Evolutionary conservation across 2,888 invertebrate species (phyloP).

Genomic region (Creontiades dilutus): DNA sequence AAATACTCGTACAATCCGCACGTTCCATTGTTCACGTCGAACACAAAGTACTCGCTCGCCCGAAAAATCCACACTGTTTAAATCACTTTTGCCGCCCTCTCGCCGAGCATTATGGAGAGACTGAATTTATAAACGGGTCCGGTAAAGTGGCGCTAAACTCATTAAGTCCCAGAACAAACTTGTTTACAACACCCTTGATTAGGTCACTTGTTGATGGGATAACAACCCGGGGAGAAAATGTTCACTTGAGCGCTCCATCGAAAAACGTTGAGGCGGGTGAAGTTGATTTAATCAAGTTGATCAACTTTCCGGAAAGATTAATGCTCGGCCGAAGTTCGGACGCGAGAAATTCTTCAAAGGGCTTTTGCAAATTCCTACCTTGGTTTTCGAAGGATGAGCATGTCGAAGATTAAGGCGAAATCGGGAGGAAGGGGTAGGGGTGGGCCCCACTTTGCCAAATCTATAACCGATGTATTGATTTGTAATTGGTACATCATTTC

Average conservation of each 20-base stretch:
- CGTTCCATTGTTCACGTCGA: no score
- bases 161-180: conserved; percentile 14
- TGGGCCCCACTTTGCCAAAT: no score
- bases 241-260: not conserved
- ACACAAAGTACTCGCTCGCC: no score
- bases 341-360: not conserved
- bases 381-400: no score
- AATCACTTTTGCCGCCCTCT: not conserved
- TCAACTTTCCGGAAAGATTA: not conserved
- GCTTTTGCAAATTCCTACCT: no score
- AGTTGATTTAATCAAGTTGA: conserved; percentile 21
- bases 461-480: no score
- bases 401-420: no score
- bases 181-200: conserved; percentile 35
- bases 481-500: no score
- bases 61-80: not conserved
- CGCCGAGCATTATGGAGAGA: conserved; percentile 9
- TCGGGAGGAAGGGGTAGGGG: no score
- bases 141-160: conserved; percentile 7
- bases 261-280: not conserved
- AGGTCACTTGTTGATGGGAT: conserved; percentile 19
- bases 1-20: no score
- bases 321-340: not conserved
- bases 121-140: conserved; percentile 10
- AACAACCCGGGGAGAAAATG: not conserved